phyloP scores from a whole-genome alignment of 2,797 vertebrate genomes.

The Malacoctenus gilli region DNA sequence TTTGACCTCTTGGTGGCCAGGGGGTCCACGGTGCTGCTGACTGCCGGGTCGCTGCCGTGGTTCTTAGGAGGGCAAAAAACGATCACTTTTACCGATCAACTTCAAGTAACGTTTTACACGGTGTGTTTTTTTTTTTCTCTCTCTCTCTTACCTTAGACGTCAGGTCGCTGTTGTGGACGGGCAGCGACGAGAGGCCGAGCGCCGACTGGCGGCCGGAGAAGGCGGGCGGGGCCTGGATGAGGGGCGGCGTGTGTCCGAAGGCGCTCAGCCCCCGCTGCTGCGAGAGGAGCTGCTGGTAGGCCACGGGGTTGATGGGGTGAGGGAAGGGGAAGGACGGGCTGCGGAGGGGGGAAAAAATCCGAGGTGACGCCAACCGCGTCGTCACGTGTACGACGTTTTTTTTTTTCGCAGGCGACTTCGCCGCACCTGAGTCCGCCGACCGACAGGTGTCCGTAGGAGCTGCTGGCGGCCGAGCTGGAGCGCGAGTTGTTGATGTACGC shows the following conservation, averaged over 20 bases:
- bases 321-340: conserved; percentile 94
- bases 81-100: too few relatives aligned
- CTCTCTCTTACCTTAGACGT: conserved; percentile 69
- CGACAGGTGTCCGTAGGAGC: conserved; percentile 94
- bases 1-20: conserved; percentile 90
- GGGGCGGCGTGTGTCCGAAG: conserved; percentile 90
- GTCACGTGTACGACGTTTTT: too few relatives aligned
- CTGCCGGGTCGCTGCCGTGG: conserved; percentile 81
- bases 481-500: conserved; percentile 97
- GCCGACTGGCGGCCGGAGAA: conserved; percentile 83
- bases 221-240: conserved; percentile 87
- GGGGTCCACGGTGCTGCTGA: conserved; percentile 91
- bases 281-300: conserved; percentile 92
- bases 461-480: conserved; percentile 91
- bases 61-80: conserved; percentile 61
- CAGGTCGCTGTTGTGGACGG: conserved; percentile 68
- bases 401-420: too few relatives aligned
- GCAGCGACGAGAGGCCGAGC: conserved; percentile 77
- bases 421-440: conserved; percentile 84
- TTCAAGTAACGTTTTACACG: too few relatives aligned
- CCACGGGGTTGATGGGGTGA: conserved; percentile 89
- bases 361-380: too few relatives aligned
- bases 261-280: conserved; percentile 90
- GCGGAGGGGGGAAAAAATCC: conserved; percentile 11
- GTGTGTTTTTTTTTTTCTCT: too few relatives aligned